Evolutionary conservation across 2,797 vertebrate species (phyloP).

Genomic region (Aotus griseimembra): DNA sequence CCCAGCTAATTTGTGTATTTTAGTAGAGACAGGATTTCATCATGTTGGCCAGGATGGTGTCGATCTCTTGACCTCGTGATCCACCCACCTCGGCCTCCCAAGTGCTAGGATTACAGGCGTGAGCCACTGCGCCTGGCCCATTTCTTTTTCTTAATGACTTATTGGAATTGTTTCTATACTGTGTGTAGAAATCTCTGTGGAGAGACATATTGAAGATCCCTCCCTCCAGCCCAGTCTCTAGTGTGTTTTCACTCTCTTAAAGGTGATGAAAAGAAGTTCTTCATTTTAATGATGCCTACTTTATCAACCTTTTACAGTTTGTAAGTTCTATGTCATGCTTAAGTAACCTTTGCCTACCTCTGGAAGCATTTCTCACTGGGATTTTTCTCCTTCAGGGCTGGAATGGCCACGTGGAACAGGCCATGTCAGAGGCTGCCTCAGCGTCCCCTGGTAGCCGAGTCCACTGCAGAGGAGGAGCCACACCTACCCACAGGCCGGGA

Average conservation of each 20-base stretch:
- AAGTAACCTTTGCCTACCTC: not conserved
- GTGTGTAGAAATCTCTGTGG: not conserved
- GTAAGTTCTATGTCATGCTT: not conserved
- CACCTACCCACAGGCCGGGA: slow-evolving; percentile 74
- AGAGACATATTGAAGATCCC: not conserved
- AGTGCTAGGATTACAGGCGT: no score
- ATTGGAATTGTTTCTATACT: not conserved
- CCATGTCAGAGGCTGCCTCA: fast-evolving
- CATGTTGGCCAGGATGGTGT: no score
- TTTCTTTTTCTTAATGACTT: not conserved
- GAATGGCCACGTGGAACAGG: slow-evolving; percentile 74
- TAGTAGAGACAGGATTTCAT: no score
- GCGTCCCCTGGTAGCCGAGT: not conserved
- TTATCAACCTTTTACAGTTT: not conserved
- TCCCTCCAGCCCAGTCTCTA: not conserved
- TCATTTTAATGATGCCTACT: not conserved
- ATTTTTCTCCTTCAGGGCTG: slow-evolving; percentile 62
- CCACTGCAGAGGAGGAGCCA: slow-evolving; percentile 37
- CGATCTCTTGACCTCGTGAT: no score
- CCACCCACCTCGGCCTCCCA: no score
- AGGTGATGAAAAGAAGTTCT: not conserved
- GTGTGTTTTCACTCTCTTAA: not conserved
- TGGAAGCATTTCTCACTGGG: not conserved
- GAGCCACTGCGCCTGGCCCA: no score
- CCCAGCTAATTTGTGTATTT: no score